Base-by-base conservation (phyloP, 2,113 vertebrate genomes). In the Butorides virescens region DNA sequence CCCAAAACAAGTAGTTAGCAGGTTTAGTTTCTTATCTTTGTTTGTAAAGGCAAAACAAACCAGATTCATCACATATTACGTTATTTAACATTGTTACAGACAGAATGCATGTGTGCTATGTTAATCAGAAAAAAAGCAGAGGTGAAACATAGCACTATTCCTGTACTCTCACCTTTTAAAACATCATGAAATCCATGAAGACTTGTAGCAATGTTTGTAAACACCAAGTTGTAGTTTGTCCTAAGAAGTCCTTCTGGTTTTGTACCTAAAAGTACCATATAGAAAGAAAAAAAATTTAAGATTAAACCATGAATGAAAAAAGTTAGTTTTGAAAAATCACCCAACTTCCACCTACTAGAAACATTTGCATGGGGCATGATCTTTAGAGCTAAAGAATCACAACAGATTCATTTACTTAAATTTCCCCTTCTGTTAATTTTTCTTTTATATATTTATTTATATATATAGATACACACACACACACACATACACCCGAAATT, bases 141-240 rank as follows among this genome's bases (percentile, higher is more conserved):
- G 32, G 15, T 78, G 37, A 77, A 94, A 66, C 9, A 17, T 22
- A n/a, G 30, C 30, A 49, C n/a, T 30, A 44, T 8, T 92, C 19
- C 61, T 18, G 15, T 80, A 52, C 42, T 77, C 98, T 98, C 94
- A 99, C 99, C 99, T 99, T 99, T 99, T 98, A 99, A 96, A 96
- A 98, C 59, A 42, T 99, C 99, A 82, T 99, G 98, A 86, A 99
- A 99, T 93, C 98, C 98, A 95, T 99, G 99, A 79, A 99, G 98
- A 97, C 98, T 98, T 88, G 98, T 98, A 70, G 98, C 98, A 92
- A 99, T 98, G 91, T 99, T 98, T 81, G 99, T 99, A 98, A 99
- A 99, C 80, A 99, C 98, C 2, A 98, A 98, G 25, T 96, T 98
- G 85, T 98, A 99, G 97, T 99, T 99, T 97, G 98, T 98, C 92